Evolutionary conservation across 2,888 invertebrate species (phyloP).

Genomic region (Phragmatobia fuliginosa): DNA sequence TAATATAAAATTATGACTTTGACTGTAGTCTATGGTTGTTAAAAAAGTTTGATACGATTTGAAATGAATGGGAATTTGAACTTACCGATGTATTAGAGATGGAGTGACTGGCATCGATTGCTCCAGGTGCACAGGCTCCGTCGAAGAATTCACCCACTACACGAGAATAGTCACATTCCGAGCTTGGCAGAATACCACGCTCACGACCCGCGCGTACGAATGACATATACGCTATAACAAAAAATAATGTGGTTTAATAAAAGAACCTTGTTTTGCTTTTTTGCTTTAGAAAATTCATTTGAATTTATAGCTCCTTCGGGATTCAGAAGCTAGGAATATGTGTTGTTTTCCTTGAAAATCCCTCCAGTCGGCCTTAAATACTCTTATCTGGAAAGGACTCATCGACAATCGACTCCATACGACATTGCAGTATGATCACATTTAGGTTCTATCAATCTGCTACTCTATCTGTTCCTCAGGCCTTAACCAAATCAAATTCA

Average conservation of each 20-base stretch:
- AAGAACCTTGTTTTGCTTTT: neutral
- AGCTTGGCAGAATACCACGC: conserved; percentile 72
- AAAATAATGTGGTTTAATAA: neutral
- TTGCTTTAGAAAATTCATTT: too few species aligned
- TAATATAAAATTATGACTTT: neutral
- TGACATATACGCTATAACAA: conserved; percentile 85
- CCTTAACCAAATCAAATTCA: too few species aligned
- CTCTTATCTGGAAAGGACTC: too few species aligned
- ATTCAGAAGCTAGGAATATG: too few species aligned
- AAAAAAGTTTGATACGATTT: neutral
- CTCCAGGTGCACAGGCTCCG: conserved; percentile 88
- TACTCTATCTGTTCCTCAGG: too few species aligned
- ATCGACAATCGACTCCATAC: too few species aligned
- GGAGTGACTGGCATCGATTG: conserved; percentile 79
- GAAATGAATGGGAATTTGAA: neutral
- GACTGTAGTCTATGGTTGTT: neutral
- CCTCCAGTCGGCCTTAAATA: too few species aligned
- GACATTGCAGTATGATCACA: too few species aligned
- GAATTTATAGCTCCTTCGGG: too few species aligned
- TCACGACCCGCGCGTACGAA: conserved; percentile 86
- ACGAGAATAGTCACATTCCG: conserved; percentile 86
- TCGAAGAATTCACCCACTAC: conserved; percentile 85
- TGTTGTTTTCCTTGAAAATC: too few species aligned
- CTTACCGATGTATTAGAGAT: conserved; percentile 56
- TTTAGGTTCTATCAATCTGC: too few species aligned